Percentiles rank a stretch among this genome's conserved stretches.
phyloP scores from a whole-genome alignment of 2,797 vertebrate genomes.

The Chaunax sp. region DNA sequence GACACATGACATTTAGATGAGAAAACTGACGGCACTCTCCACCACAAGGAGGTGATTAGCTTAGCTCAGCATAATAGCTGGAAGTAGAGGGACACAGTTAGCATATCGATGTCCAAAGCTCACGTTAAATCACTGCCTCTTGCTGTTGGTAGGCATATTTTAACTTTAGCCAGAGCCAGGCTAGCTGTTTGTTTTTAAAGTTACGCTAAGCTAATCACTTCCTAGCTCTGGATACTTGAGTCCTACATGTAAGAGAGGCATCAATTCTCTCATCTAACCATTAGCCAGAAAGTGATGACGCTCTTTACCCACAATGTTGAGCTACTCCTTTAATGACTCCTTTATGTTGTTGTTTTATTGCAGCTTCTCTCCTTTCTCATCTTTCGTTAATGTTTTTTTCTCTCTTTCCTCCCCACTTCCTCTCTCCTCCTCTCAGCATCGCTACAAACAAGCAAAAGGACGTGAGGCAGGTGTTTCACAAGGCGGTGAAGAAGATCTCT shows the following conservation, averaged over 20 bases:
- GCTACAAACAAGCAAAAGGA: slow-evolving; percentile 46
- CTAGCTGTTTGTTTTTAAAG: too few relatives aligned
- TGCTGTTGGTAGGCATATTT: too few relatives aligned
- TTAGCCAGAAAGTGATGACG: background rate
- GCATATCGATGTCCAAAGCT: background rate
- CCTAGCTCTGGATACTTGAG: background rate
- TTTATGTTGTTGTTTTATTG: background rate
- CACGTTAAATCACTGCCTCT: too few relatives aligned
- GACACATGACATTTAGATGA: background rate
- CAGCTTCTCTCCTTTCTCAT: background rate
- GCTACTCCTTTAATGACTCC: background rate
- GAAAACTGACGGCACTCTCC: too few relatives aligned
- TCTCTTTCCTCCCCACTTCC: background rate
- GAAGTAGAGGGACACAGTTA: background rate
- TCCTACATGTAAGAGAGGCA: background rate
- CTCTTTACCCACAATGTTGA: background rate
- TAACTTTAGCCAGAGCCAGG: background rate
- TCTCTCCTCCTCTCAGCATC: slow-evolving; percentile 15
- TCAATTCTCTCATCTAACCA: background rate
- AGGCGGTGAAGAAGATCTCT: slow-evolving; percentile 80
- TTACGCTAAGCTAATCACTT: background rate
- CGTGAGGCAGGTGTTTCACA: slow-evolving; percentile 77
- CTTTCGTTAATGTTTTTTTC: background rate
- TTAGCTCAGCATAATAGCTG: background rate
- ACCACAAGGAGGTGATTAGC: background rate